Conservation (phyloP, 2,797 vertebrate genomes). For the Silurus aristotelis region DNA sequence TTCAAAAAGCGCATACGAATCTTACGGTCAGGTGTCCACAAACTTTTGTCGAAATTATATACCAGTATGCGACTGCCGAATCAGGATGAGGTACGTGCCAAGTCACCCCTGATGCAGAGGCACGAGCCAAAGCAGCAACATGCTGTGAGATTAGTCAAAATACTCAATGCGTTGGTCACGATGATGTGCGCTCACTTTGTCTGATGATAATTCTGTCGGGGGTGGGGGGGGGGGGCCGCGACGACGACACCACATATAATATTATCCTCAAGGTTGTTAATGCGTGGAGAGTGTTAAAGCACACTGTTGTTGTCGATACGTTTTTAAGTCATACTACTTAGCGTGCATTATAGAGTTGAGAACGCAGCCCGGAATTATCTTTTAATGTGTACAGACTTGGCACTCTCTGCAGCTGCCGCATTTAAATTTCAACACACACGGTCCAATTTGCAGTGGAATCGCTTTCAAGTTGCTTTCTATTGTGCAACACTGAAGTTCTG, state of each 20-base stretch:
- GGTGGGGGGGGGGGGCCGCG: too few relatives aligned
- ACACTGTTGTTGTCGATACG: background rate
- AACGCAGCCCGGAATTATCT: conserved; percentile 1
- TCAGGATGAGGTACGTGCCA: too few relatives aligned
- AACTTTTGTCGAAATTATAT: too few relatives aligned
- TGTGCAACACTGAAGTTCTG: background rate
- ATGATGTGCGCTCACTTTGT: too few relatives aligned
- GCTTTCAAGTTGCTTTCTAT: background rate
- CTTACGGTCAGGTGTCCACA: too few relatives aligned
- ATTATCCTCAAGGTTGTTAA: background rate
- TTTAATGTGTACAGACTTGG: background rate
- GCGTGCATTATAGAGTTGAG: background rate
- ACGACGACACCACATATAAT: background rate
- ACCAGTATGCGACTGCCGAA: too few relatives aligned
- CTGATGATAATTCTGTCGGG: too few relatives aligned
- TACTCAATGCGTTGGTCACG: too few relatives aligned
- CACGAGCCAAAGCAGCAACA: too few relatives aligned
- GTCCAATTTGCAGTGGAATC: background rate
- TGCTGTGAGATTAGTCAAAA: too few relatives aligned
- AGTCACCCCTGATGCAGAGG: too few relatives aligned
- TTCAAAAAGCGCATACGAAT: too few relatives aligned
- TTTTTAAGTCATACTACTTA: background rate
- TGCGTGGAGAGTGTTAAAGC: background rate
- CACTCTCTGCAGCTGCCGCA: background rate
- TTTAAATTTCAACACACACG: background rate